Evolutionary conservation across 92 coral and sea anemone species (phyloP).

Genomic region (Scolanthus callimorphus): DNA sequence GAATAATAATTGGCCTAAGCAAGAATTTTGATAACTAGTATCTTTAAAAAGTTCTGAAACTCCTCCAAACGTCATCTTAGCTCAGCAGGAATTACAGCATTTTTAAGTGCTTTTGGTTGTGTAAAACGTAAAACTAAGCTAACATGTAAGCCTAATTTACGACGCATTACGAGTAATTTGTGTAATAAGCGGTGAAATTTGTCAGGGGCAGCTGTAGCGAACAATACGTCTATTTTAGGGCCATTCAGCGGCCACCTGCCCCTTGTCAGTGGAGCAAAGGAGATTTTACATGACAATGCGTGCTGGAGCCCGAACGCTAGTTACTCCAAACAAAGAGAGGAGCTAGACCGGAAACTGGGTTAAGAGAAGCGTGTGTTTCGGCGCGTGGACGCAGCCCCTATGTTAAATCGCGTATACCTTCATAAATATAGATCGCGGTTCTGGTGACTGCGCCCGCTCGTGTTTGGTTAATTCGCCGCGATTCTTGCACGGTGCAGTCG

Average conservation of each 20-base stretch:
- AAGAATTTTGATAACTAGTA: neutral
- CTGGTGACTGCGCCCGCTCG: too few species aligned
- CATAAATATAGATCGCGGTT: too few species aligned
- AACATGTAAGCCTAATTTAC: constrained; percentile 39
- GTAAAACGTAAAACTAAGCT: constrained; percentile 20
- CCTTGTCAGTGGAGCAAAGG: constrained; percentile 32
- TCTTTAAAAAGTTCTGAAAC: neutral
- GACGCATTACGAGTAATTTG: constrained; percentile 66
- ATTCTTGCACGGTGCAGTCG: too few species aligned
- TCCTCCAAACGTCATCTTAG: too few species aligned
- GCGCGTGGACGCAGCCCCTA: too few species aligned
- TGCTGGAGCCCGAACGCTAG: constrained; percentile 8
- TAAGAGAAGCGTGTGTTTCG: too few species aligned
- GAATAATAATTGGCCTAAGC: neutral
- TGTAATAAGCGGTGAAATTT: constrained; percentile 69
- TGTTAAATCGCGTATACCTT: too few species aligned
- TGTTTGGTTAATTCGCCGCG: too few species aligned
- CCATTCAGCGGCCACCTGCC: constrained; percentile 90
- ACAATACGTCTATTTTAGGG: constrained; percentile 80
- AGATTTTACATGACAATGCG: constrained; percentile 77
- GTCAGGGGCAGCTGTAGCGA: constrained; percentile 73
- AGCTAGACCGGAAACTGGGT: constrained; percentile 61
- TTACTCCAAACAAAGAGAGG: constrained; percentile 12
- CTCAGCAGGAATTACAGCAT: too few species aligned
- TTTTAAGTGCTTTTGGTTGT: neutral